Evolutionary conservation across 2,113 vertebrate species (phyloP).

Genomic region (Aphelocoma coerulescens): DNA sequence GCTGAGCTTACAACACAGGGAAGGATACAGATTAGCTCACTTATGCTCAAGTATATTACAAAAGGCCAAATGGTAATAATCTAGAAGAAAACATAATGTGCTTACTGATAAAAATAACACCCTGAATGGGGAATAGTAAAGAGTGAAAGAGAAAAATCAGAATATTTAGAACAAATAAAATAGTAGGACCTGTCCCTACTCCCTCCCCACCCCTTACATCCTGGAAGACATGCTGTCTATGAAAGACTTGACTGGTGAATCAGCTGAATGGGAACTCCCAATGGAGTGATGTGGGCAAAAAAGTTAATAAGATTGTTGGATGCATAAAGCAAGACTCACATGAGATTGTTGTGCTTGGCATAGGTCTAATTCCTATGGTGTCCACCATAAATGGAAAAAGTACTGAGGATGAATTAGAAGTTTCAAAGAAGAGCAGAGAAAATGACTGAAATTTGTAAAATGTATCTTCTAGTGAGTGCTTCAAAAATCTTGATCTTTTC

Average conservation of each 20-base stretch:
- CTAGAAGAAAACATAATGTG: background rate
- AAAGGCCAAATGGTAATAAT: background rate
- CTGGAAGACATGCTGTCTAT: rapidly evolving
- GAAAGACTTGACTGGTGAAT: background rate
- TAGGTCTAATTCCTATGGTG: background rate
- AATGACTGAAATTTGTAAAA: background rate
- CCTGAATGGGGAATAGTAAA: background rate
- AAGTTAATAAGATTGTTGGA: background rate
- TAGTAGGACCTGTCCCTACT: background rate
- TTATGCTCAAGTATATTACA: background rate
- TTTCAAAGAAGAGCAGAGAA: background rate
- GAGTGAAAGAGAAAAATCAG: background rate
- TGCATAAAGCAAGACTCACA: background rate
- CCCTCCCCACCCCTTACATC: background rate
- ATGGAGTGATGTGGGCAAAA: background rate
- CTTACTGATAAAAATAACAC: background rate
- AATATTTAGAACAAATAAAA: background rate
- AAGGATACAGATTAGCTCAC: background rate
- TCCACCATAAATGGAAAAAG: background rate
- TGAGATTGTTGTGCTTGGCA: background rate
- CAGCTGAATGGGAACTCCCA: background rate
- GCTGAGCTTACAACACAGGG: background rate
- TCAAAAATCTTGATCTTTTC: background rate
- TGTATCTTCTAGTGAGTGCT: background rate
- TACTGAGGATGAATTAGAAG: background rate